Conservation (phyloP, 2,113 vertebrate genomes). For the Corythaixoides concolor region DNA sequence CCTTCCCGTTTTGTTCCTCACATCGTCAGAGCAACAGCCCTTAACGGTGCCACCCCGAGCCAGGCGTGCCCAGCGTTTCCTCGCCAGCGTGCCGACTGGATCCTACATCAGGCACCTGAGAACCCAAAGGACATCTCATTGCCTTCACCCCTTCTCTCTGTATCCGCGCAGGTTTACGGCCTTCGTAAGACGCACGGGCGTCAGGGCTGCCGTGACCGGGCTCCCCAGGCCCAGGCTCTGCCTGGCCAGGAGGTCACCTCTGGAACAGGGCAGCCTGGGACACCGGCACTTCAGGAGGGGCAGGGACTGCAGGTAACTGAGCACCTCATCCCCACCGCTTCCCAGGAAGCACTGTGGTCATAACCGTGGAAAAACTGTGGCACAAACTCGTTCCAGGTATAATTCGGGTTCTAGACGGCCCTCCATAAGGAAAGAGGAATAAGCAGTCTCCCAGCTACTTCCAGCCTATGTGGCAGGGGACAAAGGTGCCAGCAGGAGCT, state of each 20-base stretch:
- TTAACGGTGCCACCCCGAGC: neutral
- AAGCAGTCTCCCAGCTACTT: no score
- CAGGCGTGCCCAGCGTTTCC: fast-evolving
- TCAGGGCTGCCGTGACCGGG: neutral
- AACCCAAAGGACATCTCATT: neutral
- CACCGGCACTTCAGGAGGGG: neutral
- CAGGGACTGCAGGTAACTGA: neutral
- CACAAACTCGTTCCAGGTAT: no score
- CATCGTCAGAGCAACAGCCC: neutral
- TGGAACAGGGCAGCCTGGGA: neutral
- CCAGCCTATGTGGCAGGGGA: neutral
- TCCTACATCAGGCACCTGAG: neutral
- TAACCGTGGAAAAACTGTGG: no score
- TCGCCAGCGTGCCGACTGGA: neutral
- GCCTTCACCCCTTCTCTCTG: neutral
- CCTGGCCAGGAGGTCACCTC: neutral
- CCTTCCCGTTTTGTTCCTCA: neutral
- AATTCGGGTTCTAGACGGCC: neutral
- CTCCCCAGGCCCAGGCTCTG: neutral
- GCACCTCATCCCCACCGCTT: neutral
- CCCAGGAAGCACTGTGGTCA: no score
- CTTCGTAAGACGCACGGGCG: no score
- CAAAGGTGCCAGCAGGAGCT: neutral
- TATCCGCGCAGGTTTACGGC: neutral
- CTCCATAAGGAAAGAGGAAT: neutral